Conservation (phyloP, 2,113 vertebrate species). For the Tinamus guttatus region DNA sequence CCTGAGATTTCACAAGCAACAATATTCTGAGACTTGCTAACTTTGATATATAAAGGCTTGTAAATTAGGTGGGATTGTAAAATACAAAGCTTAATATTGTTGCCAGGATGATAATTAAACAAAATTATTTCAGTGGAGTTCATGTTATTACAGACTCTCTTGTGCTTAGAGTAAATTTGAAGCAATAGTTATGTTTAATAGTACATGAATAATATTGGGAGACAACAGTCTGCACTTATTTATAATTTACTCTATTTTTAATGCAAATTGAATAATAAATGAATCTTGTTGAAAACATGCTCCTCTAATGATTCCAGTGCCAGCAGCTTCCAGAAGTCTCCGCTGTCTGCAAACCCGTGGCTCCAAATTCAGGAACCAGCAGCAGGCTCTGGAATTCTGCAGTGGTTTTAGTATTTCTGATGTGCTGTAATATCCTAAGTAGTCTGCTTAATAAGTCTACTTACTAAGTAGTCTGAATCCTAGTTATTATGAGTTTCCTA, state of each 20-base stretch:
- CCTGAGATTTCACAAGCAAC: neutral
- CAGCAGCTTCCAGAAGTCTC: neutral
- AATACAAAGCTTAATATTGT: neutral
- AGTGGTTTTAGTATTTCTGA: neutral
- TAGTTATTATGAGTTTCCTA: neutral
- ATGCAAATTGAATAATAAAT: neutral
- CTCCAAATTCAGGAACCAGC: neutral
- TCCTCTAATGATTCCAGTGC: neutral
- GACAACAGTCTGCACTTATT: neutral
- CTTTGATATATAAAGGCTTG: neutral
- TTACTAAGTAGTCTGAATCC: no score
- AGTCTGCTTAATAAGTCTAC: no score
- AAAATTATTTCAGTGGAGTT: neutral
- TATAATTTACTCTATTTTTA: neutral
- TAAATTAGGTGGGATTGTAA: neutral
- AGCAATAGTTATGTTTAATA: neutral
- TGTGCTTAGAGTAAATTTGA: neutral
- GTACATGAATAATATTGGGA: neutral
- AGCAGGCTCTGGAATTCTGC: neutral
- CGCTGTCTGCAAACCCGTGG: neutral
- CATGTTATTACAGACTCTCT: neutral
- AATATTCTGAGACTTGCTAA: neutral
- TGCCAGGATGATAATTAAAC: neutral
- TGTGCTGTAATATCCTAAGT: neutral
- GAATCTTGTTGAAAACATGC: neutral